phyloP scores from a whole-genome alignment of 2,113 vertebrate genomes.

The Corvus cornix region DNA sequence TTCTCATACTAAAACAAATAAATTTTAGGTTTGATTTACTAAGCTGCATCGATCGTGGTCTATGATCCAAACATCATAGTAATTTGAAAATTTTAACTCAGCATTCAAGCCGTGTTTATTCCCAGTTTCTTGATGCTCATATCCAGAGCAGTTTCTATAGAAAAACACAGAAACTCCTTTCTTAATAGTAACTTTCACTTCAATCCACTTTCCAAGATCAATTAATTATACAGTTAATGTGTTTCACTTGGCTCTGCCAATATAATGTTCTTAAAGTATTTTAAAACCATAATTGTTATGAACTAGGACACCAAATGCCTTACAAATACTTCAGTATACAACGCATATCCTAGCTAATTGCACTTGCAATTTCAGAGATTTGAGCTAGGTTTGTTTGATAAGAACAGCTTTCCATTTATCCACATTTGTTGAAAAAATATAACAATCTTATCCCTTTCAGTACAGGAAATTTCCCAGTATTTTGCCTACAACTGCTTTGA shows the following conservation, averaged over 20 bases:
- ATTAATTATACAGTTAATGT: background rate
- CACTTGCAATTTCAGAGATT: background rate
- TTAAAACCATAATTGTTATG: background rate
- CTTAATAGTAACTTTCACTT: background rate
- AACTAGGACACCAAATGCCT: background rate
- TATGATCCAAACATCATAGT: background rate
- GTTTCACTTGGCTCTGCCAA: background rate
- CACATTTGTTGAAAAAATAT: background rate
- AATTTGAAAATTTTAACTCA: background rate
- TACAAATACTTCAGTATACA: background rate
- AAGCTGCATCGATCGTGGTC: background rate
- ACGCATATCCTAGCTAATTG: background rate
- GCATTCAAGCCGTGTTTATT: background rate
- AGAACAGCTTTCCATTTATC: background rate
- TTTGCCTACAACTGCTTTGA: background rate
- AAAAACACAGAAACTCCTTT: background rate
- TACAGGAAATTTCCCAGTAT: background rate
- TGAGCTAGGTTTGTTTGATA: background rate
- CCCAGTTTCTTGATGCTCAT: background rate
- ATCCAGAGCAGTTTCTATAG: background rate
- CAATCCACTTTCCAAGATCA: background rate
- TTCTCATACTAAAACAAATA: background rate
- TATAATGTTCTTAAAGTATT: background rate
- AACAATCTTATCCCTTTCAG: background rate
- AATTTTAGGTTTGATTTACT: background rate